A percentile compares a stretch with the other conserved stretches of the same genome.
These are phyloP conservation scores for Formica selysi DNA, from an alignment of 1,140 invertebrate genomes.

Conservation along the genomic window DNA sequence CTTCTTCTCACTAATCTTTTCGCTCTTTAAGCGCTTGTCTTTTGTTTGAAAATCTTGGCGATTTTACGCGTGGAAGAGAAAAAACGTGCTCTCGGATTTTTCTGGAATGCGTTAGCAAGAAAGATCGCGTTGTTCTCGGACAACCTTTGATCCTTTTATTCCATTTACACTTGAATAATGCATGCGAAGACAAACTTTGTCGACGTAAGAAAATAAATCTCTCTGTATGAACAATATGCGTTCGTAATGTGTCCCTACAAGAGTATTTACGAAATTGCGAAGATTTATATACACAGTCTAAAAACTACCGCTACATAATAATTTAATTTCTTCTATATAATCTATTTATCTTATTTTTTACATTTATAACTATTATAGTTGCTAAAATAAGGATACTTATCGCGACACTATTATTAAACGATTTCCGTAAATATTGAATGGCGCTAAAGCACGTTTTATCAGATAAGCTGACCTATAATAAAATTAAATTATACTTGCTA, in stretches of 20 bases:
- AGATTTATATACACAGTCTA: slow-evolving; percentile 11
- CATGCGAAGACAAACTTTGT: slow-evolving; percentile 36
- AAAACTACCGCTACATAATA: neutral
- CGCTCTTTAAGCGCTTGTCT: neutral
- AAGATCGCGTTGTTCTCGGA: slow-evolving; percentile 35
- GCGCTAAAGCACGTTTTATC: neutral
- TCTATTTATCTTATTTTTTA: neutral
- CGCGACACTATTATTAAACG: neutral
- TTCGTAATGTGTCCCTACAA: neutral
- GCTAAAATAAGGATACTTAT: neutral
- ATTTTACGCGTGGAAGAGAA: slow-evolving; percentile 42
- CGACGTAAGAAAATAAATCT: slow-evolving; percentile 41
- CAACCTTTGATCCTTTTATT: slow-evolving; percentile 55
- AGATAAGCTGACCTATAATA: neutral
- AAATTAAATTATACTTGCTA: neutral
- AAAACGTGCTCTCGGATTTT: slow-evolving; percentile 20
- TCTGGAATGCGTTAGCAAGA: neutral
- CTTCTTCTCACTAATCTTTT: neutral
- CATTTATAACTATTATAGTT: neutral
- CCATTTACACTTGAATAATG: slow-evolving; percentile 50
- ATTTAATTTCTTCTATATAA: slow-evolving; percentile 2
- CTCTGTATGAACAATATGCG: slow-evolving; percentile 15
- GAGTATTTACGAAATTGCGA: slow-evolving; percentile 15
- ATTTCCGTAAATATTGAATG: neutral
- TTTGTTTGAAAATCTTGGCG: slow-evolving; percentile 45